Percentiles rank a stretch among this genome's conserved stretches.
These are phyloP conservation scores for Remorina albescens DNA, from an alignment of 2,797 vertebrate species.

Conservation along the genomic window DNA sequence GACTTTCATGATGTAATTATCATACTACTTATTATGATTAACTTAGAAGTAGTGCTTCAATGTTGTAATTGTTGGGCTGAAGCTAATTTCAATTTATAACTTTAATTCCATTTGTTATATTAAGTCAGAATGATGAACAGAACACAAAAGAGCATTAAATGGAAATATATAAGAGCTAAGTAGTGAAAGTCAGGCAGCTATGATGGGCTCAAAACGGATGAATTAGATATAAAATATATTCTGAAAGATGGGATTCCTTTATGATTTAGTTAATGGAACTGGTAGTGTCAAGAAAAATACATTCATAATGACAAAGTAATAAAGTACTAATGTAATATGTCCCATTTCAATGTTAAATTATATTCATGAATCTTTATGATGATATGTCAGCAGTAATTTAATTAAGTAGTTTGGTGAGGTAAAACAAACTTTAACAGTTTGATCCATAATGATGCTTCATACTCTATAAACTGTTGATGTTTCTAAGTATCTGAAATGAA, in stretches of 20 bases:
- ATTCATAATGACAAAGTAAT: neutral
- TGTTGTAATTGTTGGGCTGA: neutral
- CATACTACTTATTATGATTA: neutral
- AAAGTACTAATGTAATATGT: neutral
- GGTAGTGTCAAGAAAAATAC: neutral
- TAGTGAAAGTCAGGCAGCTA: too few species aligned
- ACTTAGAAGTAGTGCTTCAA: neutral
- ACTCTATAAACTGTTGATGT: neutral
- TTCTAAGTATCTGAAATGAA: neutral
- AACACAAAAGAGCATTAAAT: neutral
- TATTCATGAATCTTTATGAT: neutral
- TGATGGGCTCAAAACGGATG: neutral
- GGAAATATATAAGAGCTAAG: too few species aligned
- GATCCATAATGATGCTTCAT: neutral
- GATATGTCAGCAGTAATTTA: neutral
- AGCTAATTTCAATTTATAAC: neutral
- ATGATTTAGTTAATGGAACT: neutral
- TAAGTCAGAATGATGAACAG: neutral
- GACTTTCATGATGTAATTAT: neutral
- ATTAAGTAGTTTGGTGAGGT: neutral
- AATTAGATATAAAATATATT: neutral
- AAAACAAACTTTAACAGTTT: neutral
- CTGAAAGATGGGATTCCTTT: neutral
- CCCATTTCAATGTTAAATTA: neutral
- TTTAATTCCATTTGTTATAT: neutral